These are phyloP conservation scores for Pseudomyrmex flavicornis DNA, from an alignment of 1,140 invertebrate species.

Conservation along the genomic window DNA sequence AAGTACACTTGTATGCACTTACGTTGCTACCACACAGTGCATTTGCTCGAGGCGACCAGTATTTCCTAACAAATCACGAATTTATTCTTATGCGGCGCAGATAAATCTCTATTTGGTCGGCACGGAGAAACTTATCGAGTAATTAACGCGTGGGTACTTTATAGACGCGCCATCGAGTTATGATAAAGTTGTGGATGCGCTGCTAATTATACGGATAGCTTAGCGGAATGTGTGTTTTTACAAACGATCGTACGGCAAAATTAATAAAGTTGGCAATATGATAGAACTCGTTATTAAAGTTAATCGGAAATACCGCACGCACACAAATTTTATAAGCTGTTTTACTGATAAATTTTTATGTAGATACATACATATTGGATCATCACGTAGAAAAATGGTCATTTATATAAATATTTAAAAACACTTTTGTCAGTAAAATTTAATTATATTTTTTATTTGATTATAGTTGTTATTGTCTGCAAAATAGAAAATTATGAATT, in stretches of 20 bases:
- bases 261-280: slow-evolving; percentile 26
- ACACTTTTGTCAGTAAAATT: too few relatives aligned
- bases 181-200: slow-evolving; percentile 64
- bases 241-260: not conserved
- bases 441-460: not conserved
- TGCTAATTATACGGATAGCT: slow-evolving; percentile 56
- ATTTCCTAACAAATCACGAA: slow-evolving; percentile 47
- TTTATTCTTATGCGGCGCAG: slow-evolving; percentile 18
- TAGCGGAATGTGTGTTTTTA: slow-evolving; percentile 41
- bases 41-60: slow-evolving; percentile 15
- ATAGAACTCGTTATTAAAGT: slow-evolving; percentile 34
- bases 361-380: not conserved
- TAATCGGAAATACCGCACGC: slow-evolving; percentile 2
- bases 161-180: slow-evolving; percentile 15
- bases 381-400: too few relatives aligned
- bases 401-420: too few relatives aligned
- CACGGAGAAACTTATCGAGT: slow-evolving; percentile 50
- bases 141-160: slow-evolving; percentile 46
- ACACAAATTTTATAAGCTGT: not conserved
- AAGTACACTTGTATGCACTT: slow-evolving; percentile 40
- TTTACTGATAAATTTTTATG: not conserved
- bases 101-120: slow-evolving; percentile 33
- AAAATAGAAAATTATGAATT: not conserved
- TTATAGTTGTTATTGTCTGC: not conserved
- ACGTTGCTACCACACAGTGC: slow-evolving; percentile 9